A percentile compares a stretch with the other conserved stretches of the same genome.
Evolutionary conservation across 2,797 vertebrate species (phyloP).

Genomic region (Clamator glandarius): DNA sequence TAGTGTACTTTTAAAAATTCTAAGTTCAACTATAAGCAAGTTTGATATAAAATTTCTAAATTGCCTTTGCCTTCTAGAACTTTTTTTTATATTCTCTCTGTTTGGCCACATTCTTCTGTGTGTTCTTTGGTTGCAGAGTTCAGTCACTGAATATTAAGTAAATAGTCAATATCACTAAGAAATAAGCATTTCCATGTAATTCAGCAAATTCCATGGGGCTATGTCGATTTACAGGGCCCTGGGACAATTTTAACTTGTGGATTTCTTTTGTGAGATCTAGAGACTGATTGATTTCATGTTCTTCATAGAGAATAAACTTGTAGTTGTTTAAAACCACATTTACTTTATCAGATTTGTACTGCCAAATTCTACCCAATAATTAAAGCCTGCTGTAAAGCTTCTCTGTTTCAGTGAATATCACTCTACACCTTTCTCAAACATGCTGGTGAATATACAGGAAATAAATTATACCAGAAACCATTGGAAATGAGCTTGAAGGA

Average conservation of each 20-base stretch:
- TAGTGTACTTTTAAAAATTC: neutral
- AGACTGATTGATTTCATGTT: neutral
- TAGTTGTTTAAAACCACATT: neutral
- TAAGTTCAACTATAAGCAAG: neutral
- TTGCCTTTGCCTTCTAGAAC: neutral
- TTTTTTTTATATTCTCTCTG: neutral
- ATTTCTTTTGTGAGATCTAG: neutral
- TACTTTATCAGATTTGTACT: neutral
- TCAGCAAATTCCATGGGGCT: neutral
- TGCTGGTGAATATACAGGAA: neutral
- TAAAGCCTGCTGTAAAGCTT: neutral
- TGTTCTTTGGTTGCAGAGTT: neutral
- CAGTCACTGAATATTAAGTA: neutral
- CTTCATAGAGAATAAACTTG: neutral
- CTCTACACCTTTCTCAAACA: neutral
- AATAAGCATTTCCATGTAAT: neutral
- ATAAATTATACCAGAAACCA: neutral
- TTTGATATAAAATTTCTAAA: neutral
- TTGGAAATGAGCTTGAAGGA: slow-evolving; percentile 4
- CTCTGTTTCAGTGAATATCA: neutral
- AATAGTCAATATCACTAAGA: neutral
- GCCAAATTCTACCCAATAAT: neutral
- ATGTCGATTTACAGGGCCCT: rapidly evolving
- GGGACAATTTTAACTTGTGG: neutral
- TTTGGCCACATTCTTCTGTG: neutral